Base-by-base conservation (phyloP, 1,140 invertebrate species). In the Drosophila repleta region DNA sequence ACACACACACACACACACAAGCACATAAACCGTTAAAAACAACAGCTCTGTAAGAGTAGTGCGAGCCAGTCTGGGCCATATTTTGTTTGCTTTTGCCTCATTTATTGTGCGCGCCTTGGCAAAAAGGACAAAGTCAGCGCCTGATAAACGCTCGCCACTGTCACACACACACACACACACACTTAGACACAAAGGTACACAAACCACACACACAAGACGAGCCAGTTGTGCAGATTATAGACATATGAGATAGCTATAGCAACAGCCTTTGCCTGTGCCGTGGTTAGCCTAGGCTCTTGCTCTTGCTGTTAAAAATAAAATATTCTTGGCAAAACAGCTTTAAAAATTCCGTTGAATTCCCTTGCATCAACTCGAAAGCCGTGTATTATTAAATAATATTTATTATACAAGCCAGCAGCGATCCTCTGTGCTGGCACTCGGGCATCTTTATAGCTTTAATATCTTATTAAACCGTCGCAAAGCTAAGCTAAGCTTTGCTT, bases 1-100 rank as follows among this genome's bases (percentile, higher is more conserved):
- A 52, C 18, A 20, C 6, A 13, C n/a, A 35, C 32, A 39, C 10
- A 46, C 43, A 4, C 39, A 20, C 45, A 60, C 55, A 43, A 0
- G 18, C 46, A 52, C 41, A 48, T 20, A 61, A 8, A 32, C 26
- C 46, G 26, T 32, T 32, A 52, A 20, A 37, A 58, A 58, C 55
- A 57, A 66, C 32, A 65, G 46, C 48, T 70, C n/a, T n/a, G n/a
- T n/a, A n/a, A 52, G 61, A 55, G 46, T 61, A 56, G 79, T 69
- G 51, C 64, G 39, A 64, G 62, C 29, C 62, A 67, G 58, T 65
- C 58, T 65, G 70, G 57, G 67, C 74, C 65, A 62, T 82, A 66
- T 79, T 87, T 87, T 87, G 83, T 88, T 88, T 88, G 83, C 75
- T 55, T 82, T 88, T 56, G 78, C 79, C 79, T 82, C 83, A 75